Percentiles rank a stretch among this genome's conserved stretches.
These are phyloP conservation scores for Cantharis flavilabris DNA, from an alignment of 2,888 invertebrate genomes.

Conservation along the genomic window DNA sequence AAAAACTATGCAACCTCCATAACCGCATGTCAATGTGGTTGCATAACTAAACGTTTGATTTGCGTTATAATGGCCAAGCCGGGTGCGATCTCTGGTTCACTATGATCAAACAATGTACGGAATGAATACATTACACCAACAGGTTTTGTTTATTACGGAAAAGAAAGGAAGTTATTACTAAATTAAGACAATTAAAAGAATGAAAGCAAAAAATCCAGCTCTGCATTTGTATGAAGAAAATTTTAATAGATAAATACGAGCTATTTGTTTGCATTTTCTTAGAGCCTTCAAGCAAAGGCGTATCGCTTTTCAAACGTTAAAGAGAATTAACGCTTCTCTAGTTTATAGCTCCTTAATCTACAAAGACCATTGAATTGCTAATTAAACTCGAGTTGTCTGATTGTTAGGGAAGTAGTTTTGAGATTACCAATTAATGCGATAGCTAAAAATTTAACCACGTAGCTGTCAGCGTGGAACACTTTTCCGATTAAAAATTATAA, in stretches of 20 bases:
- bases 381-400: constrained; percentile 18
- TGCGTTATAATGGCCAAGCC: too few relatives aligned
- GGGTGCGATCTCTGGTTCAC: too few relatives aligned
- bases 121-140: neutral
- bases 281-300: constrained; percentile 2
- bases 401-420: constrained; percentile 7
- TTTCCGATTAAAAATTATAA: too few relatives aligned
- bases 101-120: neutral
- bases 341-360: constrained; percentile 25
- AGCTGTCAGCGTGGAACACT: too few relatives aligned
- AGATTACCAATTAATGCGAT: constrained; percentile 4
- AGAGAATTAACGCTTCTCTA: constrained; percentile 22
- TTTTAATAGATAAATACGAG: constrained; percentile 10
- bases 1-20: too few relatives aligned
- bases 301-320: constrained; percentile 17
- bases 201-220: neutral
- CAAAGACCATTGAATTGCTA: constrained; percentile 26
- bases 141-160: neutral
- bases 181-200: neutral
- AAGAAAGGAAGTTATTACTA: neutral
- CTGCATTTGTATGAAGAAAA: neutral
- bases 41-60: too few relatives aligned
- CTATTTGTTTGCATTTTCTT: constrained; percentile 14
- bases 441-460: neutral
- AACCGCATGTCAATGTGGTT: too few relatives aligned